These are phyloP conservation scores for Pipra filicauda DNA, from an alignment of 2,113 vertebrate species.

Conservation along the genomic window DNA sequence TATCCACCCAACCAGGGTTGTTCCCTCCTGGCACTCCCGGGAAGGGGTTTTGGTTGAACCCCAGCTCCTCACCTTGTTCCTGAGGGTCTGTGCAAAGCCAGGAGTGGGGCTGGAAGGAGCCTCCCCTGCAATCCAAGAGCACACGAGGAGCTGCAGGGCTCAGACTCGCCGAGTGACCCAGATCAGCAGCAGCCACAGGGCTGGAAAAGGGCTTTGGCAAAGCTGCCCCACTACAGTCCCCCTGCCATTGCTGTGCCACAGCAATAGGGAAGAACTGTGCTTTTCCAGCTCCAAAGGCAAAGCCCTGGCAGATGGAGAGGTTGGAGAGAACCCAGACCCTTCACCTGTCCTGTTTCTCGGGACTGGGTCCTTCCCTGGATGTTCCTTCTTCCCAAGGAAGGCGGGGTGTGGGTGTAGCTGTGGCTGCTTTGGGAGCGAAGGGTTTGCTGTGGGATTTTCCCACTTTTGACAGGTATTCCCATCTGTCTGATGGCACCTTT, in stretches of 20 bases:
- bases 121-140: too few species aligned
- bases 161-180: fast-evolving
- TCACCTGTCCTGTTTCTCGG: fast-evolving
- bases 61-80: not conserved
- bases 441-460: fast-evolving
- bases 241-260: not conserved
- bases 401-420: fast-evolving
- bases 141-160: fast-evolving
- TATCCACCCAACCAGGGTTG: fast-evolving
- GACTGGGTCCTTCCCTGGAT: fast-evolving
- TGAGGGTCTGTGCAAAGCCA: fast-evolving
- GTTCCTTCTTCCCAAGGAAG: not conserved
- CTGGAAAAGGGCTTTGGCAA: not conserved
- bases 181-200: too few species aligned
- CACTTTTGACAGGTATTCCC: not conserved
- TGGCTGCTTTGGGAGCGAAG: not conserved
- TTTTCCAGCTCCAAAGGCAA: not conserved
- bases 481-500: fast-evolving
- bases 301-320: not conserved
- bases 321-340: fast-evolving
- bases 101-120: not conserved
- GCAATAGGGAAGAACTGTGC: fast-evolving
- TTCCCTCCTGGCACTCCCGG: not conserved
- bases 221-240: fast-evolving
- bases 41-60: fast-evolving